Conservation (phyloP, 2,797 vertebrate genomes). For the Sebastes hubbsi region DNA sequence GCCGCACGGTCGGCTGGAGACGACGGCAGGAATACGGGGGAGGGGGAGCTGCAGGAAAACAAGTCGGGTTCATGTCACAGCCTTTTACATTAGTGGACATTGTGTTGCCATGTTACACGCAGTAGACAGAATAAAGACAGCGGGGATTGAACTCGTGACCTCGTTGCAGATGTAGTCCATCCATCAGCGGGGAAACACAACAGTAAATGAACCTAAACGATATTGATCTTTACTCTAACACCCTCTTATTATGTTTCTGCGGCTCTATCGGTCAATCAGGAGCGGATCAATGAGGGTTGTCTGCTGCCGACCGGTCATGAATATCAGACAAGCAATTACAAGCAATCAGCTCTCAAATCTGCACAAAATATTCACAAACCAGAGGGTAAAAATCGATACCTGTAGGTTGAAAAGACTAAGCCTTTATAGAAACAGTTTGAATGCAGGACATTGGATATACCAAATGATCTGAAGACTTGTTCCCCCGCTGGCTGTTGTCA, state of each 20-base stretch:
- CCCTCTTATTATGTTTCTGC: neutral
- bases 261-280: neutral
- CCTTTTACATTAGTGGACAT: neutral
- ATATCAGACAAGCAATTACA: neutral
- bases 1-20: neutral
- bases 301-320: neutral
- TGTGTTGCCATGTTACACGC: neutral
- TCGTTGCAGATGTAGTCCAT: neutral
- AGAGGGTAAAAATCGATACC: neutral
- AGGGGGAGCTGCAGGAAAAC: neutral
- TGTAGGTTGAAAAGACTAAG: neutral
- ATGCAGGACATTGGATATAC: neutral
- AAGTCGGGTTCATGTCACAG: neutral
- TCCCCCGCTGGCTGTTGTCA: neutral
- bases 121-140: neutral
- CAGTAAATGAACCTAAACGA: slow-evolving; percentile 5
- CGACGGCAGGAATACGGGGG: neutral
- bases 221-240: slow-evolving; percentile 28
- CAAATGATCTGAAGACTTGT: neutral
- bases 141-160: neutral
- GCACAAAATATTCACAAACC: neutral
- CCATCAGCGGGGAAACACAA: neutral
- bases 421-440: neutral
- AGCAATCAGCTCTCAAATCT: neutral
- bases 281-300: neutral